Evolutionary conservation across 2,888 invertebrate genomes (phyloP).

Genomic region (Pherbina coryleti): DNA sequence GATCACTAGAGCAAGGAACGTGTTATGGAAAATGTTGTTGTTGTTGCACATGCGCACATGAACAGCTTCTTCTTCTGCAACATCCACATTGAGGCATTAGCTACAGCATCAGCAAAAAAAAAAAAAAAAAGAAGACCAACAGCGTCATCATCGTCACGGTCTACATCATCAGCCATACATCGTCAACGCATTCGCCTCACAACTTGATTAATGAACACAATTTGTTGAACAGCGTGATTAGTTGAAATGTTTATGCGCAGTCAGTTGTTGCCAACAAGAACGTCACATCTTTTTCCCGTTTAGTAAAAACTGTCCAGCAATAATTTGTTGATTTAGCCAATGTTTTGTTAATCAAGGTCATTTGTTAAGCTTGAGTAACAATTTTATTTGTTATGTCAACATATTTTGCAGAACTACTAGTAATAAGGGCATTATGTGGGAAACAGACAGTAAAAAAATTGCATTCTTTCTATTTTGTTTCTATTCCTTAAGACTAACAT

Average conservation of each 20-base stretch:
- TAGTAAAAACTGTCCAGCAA: not conserved
- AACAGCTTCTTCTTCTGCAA: not conserved
- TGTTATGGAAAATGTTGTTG: slow-evolving; percentile 2
- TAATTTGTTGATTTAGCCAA: not conserved
- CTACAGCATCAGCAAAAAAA: not conserved
- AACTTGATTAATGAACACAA: slow-evolving; percentile 44
- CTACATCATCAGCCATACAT: slow-evolving; percentile 11
- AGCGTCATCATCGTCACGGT: not conserved
- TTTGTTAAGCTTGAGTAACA: not conserved
- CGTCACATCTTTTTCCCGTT: not conserved
- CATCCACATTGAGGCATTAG: not conserved
- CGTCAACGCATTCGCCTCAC: slow-evolving; percentile 13
- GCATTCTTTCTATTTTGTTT: too few relatives aligned
- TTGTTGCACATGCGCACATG: slow-evolving; percentile 6
- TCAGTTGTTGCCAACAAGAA: slow-evolving; percentile 13
- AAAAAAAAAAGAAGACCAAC: not conserved
- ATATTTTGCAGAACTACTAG: not conserved
- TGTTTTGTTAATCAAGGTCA: slow-evolving; percentile 11
- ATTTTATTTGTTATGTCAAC: not conserved
- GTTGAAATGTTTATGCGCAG: slow-evolving; percentile 43
- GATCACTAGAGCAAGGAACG: not conserved
- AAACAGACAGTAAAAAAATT: too few relatives aligned
- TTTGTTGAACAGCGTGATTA: slow-evolving; percentile 47
- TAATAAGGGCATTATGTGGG: too few relatives aligned
- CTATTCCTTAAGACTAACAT: too few relatives aligned